Percentiles rank a stretch among this genome's conserved stretches.
These are phyloP conservation scores for Tachystola acroxantha DNA, from an alignment of 2,888 invertebrate genomes.

Conservation along the genomic window DNA sequence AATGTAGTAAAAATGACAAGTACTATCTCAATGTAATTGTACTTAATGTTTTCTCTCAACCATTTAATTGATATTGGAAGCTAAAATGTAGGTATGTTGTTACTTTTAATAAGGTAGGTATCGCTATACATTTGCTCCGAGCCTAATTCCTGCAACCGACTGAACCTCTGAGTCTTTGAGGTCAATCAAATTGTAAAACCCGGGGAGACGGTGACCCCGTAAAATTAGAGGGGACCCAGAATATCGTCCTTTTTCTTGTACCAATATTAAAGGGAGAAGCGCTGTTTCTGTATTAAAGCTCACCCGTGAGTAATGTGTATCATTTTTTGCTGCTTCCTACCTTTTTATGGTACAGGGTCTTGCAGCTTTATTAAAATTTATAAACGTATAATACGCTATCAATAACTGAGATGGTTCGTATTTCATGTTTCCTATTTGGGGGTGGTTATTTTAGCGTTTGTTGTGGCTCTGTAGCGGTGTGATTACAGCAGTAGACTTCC, in stretches of 20 bases:
- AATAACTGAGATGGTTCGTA: slow-evolving; percentile 28
- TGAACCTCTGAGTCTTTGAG: slow-evolving; percentile 14
- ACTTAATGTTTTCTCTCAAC: too few species aligned
- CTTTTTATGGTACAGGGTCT: slow-evolving; percentile 32
- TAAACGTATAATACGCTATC: slow-evolving; percentile 44
- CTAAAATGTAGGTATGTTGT: too few species aligned
- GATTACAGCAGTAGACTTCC: too few species aligned
- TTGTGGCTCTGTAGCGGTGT: too few species aligned
- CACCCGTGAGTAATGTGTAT: slow-evolving; percentile 42
- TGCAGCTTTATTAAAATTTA: slow-evolving; percentile 43
- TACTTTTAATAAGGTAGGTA: too few species aligned
- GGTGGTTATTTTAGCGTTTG: too few species aligned
- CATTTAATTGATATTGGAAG: too few species aligned
- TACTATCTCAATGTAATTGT: too few species aligned
- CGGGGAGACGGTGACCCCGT: slow-evolving; percentile 27
- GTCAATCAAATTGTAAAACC: slow-evolving; percentile 44
- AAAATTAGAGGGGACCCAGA: slow-evolving; percentile 34
- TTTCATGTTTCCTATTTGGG: too few species aligned
- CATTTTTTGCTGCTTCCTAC: slow-evolving; percentile 43
- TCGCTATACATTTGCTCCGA: neutral
- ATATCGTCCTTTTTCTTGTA: slow-evolving; percentile 37
- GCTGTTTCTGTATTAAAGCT: slow-evolving; percentile 27
- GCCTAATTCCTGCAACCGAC: neutral
- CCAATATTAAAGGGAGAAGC: slow-evolving; percentile 30
- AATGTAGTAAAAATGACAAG: too few species aligned